phyloP scores from a whole-genome alignment of 2,113 vertebrate species.

The Eptesicus fuscus region DNA sequence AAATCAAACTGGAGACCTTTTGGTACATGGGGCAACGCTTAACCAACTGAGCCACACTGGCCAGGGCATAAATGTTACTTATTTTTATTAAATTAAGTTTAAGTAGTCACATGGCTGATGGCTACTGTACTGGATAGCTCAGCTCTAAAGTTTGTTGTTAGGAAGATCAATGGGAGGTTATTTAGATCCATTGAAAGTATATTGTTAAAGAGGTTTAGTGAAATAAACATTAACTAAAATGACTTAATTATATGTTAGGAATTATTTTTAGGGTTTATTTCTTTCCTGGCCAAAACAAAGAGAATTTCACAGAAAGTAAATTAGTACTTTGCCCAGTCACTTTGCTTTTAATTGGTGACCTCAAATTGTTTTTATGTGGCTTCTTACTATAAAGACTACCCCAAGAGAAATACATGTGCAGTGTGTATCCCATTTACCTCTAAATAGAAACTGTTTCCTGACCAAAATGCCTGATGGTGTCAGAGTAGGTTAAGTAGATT shows the following conservation, averaged over 20 bases:
- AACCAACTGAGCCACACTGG: no score
- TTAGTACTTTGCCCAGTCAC: background rate
- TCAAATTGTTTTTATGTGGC: background rate
- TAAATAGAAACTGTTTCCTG: background rate
- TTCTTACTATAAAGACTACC: background rate
- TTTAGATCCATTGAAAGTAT: background rate
- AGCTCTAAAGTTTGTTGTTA: background rate
- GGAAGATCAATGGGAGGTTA: background rate
- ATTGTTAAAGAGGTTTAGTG: background rate
- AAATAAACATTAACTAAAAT: background rate
- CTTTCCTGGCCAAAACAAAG: background rate
- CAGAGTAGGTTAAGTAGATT: background rate
- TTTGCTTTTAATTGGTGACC: background rate
- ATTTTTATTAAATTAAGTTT: background rate
- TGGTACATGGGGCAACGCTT: no score
- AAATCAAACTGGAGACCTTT: no score
- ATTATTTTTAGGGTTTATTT: constrained; percentile 3
- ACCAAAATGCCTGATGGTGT: background rate
- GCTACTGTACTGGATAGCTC: background rate
- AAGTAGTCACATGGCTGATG: background rate
- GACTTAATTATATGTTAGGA: background rate
- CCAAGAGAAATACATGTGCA: background rate
- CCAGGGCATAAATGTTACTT: no score
- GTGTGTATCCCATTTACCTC: background rate
- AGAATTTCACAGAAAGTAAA: background rate